Percentiles rank a stretch among this genome's conserved stretches.
These are phyloP conservation scores for Pandemis corylana DNA, from an alignment of 2,888 invertebrate species.

Conservation along the genomic window DNA sequence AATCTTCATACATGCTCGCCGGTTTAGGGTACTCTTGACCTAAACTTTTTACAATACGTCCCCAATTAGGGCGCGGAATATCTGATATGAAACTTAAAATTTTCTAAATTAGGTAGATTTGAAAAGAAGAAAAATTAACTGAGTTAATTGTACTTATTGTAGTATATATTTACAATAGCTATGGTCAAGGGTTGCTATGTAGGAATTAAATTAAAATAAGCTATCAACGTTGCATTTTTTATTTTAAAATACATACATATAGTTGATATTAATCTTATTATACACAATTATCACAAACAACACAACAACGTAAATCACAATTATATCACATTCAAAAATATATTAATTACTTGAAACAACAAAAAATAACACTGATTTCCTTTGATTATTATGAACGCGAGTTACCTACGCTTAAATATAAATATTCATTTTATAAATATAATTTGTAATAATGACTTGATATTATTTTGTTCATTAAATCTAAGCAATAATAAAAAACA, in stretches of 20 bases:
- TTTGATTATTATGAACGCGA: background rate
- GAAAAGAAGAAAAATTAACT: too few species aligned
- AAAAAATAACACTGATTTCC: background rate
- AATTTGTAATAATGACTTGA: constrained; percentile 1
- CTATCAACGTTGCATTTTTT: background rate
- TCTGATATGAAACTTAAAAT: too few species aligned
- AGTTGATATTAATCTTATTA: background rate
- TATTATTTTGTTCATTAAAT: constrained; percentile 4
- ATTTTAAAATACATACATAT: background rate
- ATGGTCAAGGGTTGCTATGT: too few species aligned
- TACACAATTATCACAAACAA: background rate
- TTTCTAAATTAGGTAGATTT: too few species aligned
- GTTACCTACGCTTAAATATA: background rate
- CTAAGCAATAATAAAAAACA: background rate
- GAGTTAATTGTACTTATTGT: too few species aligned
- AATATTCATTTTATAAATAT: constrained; percentile 1
- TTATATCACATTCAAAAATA: background rate
- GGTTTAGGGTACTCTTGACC: too few species aligned
- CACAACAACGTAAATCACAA: constrained; percentile 5
- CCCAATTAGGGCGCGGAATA: too few species aligned
- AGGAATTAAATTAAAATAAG: background rate
- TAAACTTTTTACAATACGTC: too few species aligned
- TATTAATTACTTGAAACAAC: background rate
- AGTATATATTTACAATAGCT: too few species aligned
- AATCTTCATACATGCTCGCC: too few species aligned